Conservation (phyloP, 2,797 vertebrate species). For the Okamejei kenojei region DNA sequence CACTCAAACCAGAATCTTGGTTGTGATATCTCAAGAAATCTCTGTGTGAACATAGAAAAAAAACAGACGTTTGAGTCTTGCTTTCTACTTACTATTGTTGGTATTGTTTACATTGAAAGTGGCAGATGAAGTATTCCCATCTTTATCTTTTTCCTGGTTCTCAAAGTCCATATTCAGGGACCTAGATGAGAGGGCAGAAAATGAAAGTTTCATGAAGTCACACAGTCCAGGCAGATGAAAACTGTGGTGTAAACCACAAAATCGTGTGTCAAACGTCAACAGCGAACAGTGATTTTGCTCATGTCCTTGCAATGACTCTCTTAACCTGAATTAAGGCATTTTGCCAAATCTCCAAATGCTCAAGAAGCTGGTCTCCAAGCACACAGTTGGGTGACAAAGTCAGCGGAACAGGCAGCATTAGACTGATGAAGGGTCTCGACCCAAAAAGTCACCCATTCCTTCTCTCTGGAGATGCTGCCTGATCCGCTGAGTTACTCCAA, state of each 20-base stretch:
- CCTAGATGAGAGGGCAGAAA: conserved; percentile 50
- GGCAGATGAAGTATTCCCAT: conserved; percentile 66
- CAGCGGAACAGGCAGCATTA: too few relatives aligned
- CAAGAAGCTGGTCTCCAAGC: neutral
- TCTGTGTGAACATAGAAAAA: neutral
- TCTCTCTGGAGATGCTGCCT: too few relatives aligned
- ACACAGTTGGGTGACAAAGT: neutral
- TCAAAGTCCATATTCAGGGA: conserved; percentile 99
- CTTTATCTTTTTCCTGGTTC: conserved; percentile 98
- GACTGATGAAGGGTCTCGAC: too few relatives aligned
- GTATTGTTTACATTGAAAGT: conserved; percentile 83
- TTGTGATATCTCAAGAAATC: neutral
- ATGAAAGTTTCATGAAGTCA: conserved; percentile 1
- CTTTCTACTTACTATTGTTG: conserved; percentile 84
- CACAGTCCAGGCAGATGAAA: neutral
- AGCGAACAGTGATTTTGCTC: neutral
- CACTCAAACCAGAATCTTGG: too few relatives aligned
- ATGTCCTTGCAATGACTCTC: neutral
- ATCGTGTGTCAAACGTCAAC: neutral
- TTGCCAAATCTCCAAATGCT: neutral
- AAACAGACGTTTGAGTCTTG: neutral
- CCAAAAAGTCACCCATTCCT: too few relatives aligned
- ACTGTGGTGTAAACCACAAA: neutral
- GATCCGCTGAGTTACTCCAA: too few relatives aligned
- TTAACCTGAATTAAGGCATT: neutral